Evolutionary conservation across 2,888 invertebrate species (phyloP), one percentile per base, ranked within the genome.

Genomic region (Xestia xanthographa): DNA sequence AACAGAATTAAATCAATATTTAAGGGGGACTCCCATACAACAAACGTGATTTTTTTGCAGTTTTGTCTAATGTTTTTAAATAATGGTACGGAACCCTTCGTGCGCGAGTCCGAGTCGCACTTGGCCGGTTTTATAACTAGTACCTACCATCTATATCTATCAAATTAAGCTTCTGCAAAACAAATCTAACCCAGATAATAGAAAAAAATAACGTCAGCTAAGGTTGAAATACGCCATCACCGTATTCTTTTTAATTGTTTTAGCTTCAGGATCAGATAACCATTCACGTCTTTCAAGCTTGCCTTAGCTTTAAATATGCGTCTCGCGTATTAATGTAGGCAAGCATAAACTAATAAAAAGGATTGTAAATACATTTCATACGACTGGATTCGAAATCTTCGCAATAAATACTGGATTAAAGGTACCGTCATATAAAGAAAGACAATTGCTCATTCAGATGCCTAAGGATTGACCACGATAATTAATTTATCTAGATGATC

Each of bases 381-480:
- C 73, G 67, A 79, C 63, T 68, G 72, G 56, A 78, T 83, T 86
- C 66, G 75, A 79, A 77, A 79, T 69, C 75, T 66, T 66, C 50
- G 65, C 73, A 43, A 83, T 83, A 80, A 79, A 87, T 86, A 86
- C 53, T 43, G 56, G 58, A 65, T 68, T 69, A 86, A 86, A 76
- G 43, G 70, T 66, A 76, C 66, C 62, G 62, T 73, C 60, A 78
- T 80, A 86, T 77, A 85, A 81, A 87, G 81, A 75, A 77, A 86
- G 72, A 85, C 84, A 85, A 85, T 86, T 80, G 84, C 72, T 84
- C 84, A 86, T 84, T 86, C 84, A 84, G 71, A 84, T 85, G 84
- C 85, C 87, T 48, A n/a, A 69, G 72, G 75, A 84, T 79, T 78
- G 63, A 53, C 74, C 82, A 72, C 48, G 58, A 78, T 69, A 75